Percentiles rank a stretch among this genome's conserved stretches.
Evolutionary conservation across 2,888 invertebrate genomes (phyloP).

Genomic region (Ceramica pisi): DNA sequence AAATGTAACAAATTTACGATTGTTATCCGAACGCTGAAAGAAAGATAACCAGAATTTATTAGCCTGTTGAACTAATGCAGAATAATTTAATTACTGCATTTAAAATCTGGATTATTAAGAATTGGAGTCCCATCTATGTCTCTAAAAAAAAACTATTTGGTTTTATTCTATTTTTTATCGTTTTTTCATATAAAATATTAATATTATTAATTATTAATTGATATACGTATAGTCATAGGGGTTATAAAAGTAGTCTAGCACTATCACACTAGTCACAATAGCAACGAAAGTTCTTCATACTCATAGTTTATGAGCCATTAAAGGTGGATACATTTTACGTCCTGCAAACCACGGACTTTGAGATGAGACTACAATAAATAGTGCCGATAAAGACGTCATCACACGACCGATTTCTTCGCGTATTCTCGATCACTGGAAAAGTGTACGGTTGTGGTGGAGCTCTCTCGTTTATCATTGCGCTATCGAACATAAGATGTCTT

Average conservation of each 20-base stretch:
- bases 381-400: constrained; percentile 32
- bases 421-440: not conserved
- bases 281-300: constrained; percentile 1
- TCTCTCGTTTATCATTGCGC: constrained; percentile 14
- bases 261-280: not conserved
- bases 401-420: constrained; percentile 2
- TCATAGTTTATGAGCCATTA: constrained; percentile 48
- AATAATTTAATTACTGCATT: no score
- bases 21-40: no score
- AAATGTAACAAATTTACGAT: not conserved
- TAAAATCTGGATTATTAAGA: no score
- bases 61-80: no score
- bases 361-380: constrained; percentile 30
- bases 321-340: constrained; percentile 50
- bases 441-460: not conserved
- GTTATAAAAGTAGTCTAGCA: no score
- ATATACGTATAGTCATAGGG: no score
- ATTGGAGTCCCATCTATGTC: no score
- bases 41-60: no score
- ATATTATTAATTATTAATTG: no score
- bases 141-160: no score
- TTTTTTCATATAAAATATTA: no score
- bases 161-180: no score
- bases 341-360: constrained; percentile 26
- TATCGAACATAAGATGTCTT: constrained; percentile 1